Evolutionary conservation across 1,140 invertebrate species (phyloP).

Genomic region (Aphaenogaster ashmeadi): DNA sequence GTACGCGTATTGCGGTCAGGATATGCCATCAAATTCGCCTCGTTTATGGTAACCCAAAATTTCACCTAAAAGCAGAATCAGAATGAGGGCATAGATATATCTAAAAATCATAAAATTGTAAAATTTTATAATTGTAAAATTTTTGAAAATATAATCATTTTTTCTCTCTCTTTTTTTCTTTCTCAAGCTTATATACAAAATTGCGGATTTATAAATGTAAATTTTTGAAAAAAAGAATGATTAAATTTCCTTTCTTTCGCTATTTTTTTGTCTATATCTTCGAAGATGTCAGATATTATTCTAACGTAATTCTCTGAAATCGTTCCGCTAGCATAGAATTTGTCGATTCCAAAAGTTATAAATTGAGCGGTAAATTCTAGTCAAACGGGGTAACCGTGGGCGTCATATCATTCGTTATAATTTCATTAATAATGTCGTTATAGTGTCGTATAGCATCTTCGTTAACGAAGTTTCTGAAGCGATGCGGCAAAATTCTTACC

Average conservation of each 20-base stretch:
- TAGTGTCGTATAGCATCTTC: constrained; percentile 87
- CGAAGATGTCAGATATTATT: constrained; percentile 1
- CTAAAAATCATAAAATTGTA: neutral
- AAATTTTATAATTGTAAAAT: neutral
- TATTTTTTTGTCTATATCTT: neutral
- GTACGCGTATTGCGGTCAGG: constrained; percentile 65
- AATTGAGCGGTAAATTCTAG: constrained; percentile 14
- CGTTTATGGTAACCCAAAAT: constrained; percentile 88
- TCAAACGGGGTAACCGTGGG: constrained; percentile 27
- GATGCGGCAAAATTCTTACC: constrained; percentile 87
- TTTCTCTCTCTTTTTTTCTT: neutral
- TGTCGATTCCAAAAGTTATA: constrained; percentile 37
- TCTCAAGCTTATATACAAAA: neutral
- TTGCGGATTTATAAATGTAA: neutral
- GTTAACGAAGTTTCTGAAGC: constrained; percentile 86
- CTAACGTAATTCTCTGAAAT: constrained; percentile 65
- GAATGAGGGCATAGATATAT: neutral
- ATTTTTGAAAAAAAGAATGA: neutral
- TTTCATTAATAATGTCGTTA: constrained; percentile 86
- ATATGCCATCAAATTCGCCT: constrained; percentile 84
- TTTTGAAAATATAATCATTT: neutral
- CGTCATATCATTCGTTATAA: constrained; percentile 82
- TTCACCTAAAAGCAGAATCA: constrained; percentile 82
- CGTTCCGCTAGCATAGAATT: neutral
- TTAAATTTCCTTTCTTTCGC: neutral